A percentile compares a stretch with the other conserved stretches of the same genome.
phyloP scores from a whole-genome alignment of 2,888 invertebrate species.

The Sceliomorpha sp. region DNA sequence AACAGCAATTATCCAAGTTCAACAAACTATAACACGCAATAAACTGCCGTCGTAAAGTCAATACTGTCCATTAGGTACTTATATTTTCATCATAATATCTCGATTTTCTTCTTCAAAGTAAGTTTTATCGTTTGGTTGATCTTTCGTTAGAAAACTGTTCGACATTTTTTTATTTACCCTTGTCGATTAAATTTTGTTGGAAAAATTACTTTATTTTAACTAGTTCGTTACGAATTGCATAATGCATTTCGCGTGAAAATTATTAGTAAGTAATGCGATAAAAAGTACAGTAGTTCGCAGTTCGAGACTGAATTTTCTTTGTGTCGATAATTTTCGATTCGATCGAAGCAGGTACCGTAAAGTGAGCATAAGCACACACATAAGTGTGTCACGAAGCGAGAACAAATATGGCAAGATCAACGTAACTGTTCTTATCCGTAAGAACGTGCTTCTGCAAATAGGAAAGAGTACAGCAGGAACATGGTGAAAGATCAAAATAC shows the following conservation, averaged over 20 bases:
- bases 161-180: too few species aligned
- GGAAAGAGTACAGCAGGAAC: slow-evolving; percentile 48
- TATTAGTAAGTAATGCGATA: too few species aligned
- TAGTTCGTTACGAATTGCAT: too few species aligned
- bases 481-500: slow-evolving; percentile 41
- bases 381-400: slow-evolving; percentile 61
- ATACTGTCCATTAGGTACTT: too few species aligned
- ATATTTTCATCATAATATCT: too few species aligned
- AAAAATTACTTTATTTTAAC: neutral
- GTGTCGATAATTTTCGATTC: slow-evolving; percentile 51
- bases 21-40: slow-evolving; percentile 15
- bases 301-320: slow-evolving; percentile 14
- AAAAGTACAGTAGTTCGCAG: too few species aligned
- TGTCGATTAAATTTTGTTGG: too few species aligned
- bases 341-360: slow-evolving; percentile 59
- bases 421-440: slow-evolving; percentile 60
- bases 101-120: too few species aligned
- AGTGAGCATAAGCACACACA: slow-evolving; percentile 54
- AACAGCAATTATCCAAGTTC: slow-evolving; percentile 15
- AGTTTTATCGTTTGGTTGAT: too few species aligned
- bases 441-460: slow-evolving; percentile 54
- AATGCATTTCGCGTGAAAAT: too few species aligned
- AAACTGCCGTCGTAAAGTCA: too few species aligned
- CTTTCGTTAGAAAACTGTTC: too few species aligned
- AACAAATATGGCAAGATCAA: slow-evolving; percentile 59